Evolutionary conservation across 1,140 invertebrate species (phyloP).

Genomic region (Pinna nobilis): DNA sequence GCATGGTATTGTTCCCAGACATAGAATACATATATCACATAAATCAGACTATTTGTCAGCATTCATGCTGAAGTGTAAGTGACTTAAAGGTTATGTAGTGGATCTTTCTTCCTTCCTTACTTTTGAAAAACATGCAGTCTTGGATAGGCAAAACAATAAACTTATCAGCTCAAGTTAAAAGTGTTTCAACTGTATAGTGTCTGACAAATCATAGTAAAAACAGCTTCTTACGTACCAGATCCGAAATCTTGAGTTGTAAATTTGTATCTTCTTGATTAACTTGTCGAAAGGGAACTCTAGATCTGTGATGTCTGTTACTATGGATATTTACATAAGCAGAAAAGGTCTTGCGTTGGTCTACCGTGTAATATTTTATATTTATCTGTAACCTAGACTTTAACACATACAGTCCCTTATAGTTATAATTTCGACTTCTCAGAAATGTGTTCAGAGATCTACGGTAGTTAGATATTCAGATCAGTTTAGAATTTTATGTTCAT

Average conservation of each 20-base stretch:
- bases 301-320: background rate
- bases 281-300: background rate
- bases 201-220: background rate
- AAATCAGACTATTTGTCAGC: background rate
- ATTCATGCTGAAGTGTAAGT: no score
- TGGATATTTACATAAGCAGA: no score
- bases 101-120: no score
- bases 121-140: background rate
- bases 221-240: background rate
- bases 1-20: constrained; percentile 4
- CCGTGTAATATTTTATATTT: background rate
- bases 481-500: constrained; percentile 4
- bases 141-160: background rate
- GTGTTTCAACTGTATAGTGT: background rate
- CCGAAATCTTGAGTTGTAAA: background rate
- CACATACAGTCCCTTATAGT: no score
- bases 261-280: background rate
- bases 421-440: no score
- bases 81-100: no score
- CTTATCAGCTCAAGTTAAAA: constrained; percentile 10
- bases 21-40: background rate
- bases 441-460: background rate
- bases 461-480: background rate
- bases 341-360: no score
- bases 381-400: background rate